Conservation (phyloP, 1,140 invertebrate species). For the Maniola jurtina region DNA sequence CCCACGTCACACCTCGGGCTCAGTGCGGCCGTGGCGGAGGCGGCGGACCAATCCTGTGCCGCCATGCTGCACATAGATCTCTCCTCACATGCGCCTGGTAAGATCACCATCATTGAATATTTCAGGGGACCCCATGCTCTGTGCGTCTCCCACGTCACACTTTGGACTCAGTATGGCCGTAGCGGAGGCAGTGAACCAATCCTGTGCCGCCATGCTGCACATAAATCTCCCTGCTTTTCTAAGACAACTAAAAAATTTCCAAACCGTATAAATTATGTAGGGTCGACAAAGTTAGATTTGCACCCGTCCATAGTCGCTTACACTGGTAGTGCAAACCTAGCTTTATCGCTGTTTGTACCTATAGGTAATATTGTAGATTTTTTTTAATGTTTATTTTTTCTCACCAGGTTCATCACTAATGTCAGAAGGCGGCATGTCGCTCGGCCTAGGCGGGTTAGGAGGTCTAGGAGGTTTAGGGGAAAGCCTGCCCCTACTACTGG, state of each 20-base stretch:
- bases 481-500: slow-evolving; percentile 52
- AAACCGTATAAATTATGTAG: too few species aligned
- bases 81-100: slow-evolving; percentile 36
- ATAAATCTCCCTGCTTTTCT: too few species aligned
- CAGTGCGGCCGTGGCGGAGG: slow-evolving; percentile 43
- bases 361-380: slow-evolving; percentile 3
- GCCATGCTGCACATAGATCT: slow-evolving; percentile 56
- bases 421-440: slow-evolving; percentile 31
- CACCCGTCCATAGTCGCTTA: too few species aligned
- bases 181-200: too few species aligned
- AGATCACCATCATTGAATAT: neutral
- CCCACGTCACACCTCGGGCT: slow-evolving; percentile 66
- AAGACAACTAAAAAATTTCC: too few species aligned
- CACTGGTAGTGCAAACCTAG: too few species aligned
- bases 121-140: too few species aligned
- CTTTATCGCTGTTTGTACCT: too few species aligned
- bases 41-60: slow-evolving; percentile 38
- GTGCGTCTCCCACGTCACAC: too few species aligned
- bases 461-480: slow-evolving; percentile 43
- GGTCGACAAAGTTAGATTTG: too few species aligned
- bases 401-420: slow-evolving; percentile 49
- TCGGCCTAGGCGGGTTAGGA: slow-evolving; percentile 36
- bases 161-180: too few species aligned
- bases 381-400: slow-evolving; percentile 5
- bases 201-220: too few species aligned